Evolutionary conservation across 2,888 invertebrate species (phyloP), one percentile per base, ranked within the genome.

Genomic region (Cheilosia impressa): DNA sequence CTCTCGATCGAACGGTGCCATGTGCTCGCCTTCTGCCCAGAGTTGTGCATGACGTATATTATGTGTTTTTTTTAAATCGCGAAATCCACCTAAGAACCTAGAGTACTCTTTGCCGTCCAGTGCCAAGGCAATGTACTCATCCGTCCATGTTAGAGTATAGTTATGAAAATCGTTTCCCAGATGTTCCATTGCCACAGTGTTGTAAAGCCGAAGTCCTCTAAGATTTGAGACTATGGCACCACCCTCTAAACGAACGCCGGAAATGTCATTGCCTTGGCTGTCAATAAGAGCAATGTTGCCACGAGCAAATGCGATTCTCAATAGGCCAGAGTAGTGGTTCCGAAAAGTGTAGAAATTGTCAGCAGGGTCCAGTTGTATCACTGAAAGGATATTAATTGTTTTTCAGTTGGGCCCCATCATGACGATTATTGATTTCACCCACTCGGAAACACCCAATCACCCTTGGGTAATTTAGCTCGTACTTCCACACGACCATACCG

Each of bases 381-480:
- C 96, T 96, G 88, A 2, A 19, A 72, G n/a, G 2, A 38, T 4
- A 19, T 34, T 43, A 19, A 19, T 38, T 22, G 17, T 13, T 38
- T 38, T 13, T 13, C 38, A 22, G 2, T 17, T 38, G 22, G 9
- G 15, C 34, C 34, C 17, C 2, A 9, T 55, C 5, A 41, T 9
- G 43, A 17, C n/a, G 19, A 9, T 4, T 6, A 27, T 17, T 4
- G 27, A 17, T 31, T 24, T 1, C 24, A 88, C 88, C 92, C 92
- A 96, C 96, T 93, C 71, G 97, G 96, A 89, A 95, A 94, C 22
- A 96, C 92, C 97, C 96, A 96, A 90, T 96, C 95, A 0, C 96
- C 96, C 84, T 93, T 93, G 0, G 96, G 96, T 27, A 97, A 89
- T 90, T 95, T 95, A 0, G 96, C 96, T 19, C 94, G 93, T 3